Base-by-base conservation (phyloP, 2,888 invertebrate species). In the Tenthredo livida region DNA sequence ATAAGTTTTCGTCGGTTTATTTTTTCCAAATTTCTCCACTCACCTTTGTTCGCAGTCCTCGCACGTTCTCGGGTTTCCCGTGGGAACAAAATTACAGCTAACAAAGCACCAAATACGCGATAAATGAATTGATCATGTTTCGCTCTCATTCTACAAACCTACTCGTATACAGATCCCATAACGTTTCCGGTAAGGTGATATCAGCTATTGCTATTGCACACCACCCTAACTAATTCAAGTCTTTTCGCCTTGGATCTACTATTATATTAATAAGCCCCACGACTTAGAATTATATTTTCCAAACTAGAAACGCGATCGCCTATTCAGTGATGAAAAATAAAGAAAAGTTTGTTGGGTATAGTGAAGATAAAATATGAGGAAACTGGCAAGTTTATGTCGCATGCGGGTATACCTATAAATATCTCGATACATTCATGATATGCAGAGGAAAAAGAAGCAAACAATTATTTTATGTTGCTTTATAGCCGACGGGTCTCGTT, bases 91-190 rank as follows among this genome's bases (percentile, higher is more conserved):
- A 84, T 83, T 88, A 85, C 87, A 73, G 87, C 85, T 87, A 87
- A 89, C 90, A 90, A 89, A 90, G 89, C 88, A 88, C 85, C 87
- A 87, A 88, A 90, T 89, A 89, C 90, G 90, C 91, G 89, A 91
- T 91, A 91, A 91, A 91, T 91, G 91, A 91, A 91, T 91, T 91
- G 90, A 91, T 91, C 91, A 88, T 88, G 89, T 91, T 91, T 87
- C 87, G 67, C 67, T 70, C 83, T 67, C 47, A 47, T 67, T 67
- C 67, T 83, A 80, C 80, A 50, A 80, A 54, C 25, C 77, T 54
- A 43, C 43, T 21, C 47, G 15, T 73, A 73, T 73, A 77, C 50
- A 77, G 33, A 54, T 25, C 50, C 77, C 77, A 33, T 54, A 58
- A 83, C 83, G 83, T 83, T 83, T 83, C 83, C 83, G 83, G 83